Base-by-base conservation (phyloP, 2,888 invertebrate genomes). In the Timema podura region DNA sequence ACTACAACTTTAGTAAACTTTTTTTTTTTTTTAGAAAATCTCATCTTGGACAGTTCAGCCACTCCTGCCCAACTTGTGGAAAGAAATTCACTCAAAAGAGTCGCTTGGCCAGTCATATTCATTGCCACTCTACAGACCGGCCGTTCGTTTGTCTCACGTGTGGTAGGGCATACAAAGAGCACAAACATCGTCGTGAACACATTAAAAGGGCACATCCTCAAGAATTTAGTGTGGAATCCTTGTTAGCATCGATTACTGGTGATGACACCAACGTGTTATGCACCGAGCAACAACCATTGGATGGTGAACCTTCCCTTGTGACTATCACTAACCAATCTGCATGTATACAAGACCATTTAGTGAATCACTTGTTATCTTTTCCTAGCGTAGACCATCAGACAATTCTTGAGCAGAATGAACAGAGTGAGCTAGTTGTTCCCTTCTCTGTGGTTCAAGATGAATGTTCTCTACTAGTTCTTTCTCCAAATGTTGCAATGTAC, bases 21-120 rank as follows among this genome's bases (percentile, higher is more conserved):
- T 44, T 65, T 65, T n/a, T 65, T n/a, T 65, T 65, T 16, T 65
- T 44, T 6, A 72, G 72, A 30, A 72, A 70, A 65, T 67, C 66
- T n/a, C 72, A 72, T 66, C 16, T 54, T 48, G 72, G 72, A 2
- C 65, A 72, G 11, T 72, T 64, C 13, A 69, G 44, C n/a, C 68
- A 73, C 47, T 54, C 70, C 1, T 73, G 73, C 64, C 51, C 44
- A 16, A 57, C 70, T 9, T 73, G 73, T 68, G 71, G 71, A 13
- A 73, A 73, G 64, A 68, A 73, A 16, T 73, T 73, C 48, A 59
- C 70, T n/a, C 71, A 73, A 54, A 68, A 69, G 47, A 69, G 70
- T 46, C 73, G 71, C 30, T 71, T 68, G 57, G 73, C 71, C 13
- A 64, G 65, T 5, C 73, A 73, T 64, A 30, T 68, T 45, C 57